A percentile compares a stretch with the other conserved stretches of the same genome.
phyloP scores from a whole-genome alignment of 2,797 vertebrate genomes.

The Euthynnus affinis region DNA sequence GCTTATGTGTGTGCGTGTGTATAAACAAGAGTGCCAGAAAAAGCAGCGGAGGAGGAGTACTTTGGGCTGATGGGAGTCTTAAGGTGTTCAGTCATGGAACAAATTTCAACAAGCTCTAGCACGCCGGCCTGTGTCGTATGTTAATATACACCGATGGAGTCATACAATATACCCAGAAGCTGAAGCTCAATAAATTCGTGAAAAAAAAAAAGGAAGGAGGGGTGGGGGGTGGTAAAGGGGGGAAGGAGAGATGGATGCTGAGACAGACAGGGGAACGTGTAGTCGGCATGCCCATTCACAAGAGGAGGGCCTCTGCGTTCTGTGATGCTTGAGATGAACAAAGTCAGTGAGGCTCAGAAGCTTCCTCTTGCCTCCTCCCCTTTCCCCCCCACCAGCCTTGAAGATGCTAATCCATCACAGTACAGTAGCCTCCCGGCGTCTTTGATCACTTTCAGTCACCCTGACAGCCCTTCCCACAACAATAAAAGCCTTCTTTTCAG shows the following conservation, averaged over 20 bases:
- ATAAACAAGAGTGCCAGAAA: constrained; percentile 10
- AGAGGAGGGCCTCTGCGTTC: constrained; percentile 51
- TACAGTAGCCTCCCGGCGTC: constrained; percentile 69
- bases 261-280: constrained; percentile 29
- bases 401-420: constrained; percentile 80
- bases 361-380: constrained; percentile 35
- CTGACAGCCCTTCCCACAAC: constrained; percentile 60
- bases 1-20: constrained; percentile 13
- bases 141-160: constrained; percentile 58
- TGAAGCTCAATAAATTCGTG: constrained; percentile 21
- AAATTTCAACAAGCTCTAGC: constrained; percentile 78
- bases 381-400: constrained; percentile 51
- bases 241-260: constrained; percentile 35
- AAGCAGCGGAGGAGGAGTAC: constrained; percentile 24
- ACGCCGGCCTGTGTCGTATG: constrained; percentile 61
- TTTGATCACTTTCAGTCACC: constrained; percentile 73
- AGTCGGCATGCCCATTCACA: constrained; percentile 37
- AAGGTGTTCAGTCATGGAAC: constrained; percentile 75
- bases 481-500: constrained; percentile 61
- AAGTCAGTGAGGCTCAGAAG: constrained; percentile 58
- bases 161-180: constrained; percentile 68
- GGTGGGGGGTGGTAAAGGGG: too few relatives aligned
- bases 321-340: constrained; percentile 69
- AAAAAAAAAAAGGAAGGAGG: too few relatives aligned
- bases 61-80: constrained; percentile 64